Base-by-base conservation (phyloP, 2,888 invertebrate species). In the Lobophora halterata region DNA sequence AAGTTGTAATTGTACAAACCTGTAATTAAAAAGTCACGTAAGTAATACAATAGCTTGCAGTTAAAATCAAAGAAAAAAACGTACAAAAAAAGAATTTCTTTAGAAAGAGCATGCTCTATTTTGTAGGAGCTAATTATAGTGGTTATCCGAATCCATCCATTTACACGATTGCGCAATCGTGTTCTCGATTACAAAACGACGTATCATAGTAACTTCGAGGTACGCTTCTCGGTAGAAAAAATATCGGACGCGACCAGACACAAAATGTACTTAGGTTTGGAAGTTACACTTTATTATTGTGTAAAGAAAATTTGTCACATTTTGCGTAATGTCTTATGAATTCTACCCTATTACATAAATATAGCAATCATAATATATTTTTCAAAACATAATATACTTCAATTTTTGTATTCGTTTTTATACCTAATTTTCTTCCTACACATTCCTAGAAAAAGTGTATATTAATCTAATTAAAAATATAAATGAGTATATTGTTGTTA, bases 91-190 rank as follows among this genome's bases (percentile, higher is more conserved):
- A 67, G 63, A 56, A 60, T 62, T 68, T 67, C 59, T 53, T 47
- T 61, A 61, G 66, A 71, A 74, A 70, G 65, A 65, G 61, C 63
- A 65, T 64, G 66, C 64, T 65, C 67, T 75, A 70, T 73, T 66
- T 67, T 60, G 62, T 71, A 63, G 65, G 67, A 74, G 71, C 69
- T 79, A 79, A 81, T 81, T 81, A 78, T 74, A 79, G 70, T 67
- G 60, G 71, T 76, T 76, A 79, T 75, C 69, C 62, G 64, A 78
- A 75, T 76, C 73, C 73, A 80, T 80, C 78, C 72, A 74, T 77
- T 79, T 79, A 71, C 65, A 69, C 69, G 65, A 79, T 78, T 80
- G 74, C 72, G 71, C 72, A 79, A 83, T 66, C 67, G 64, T 60
- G 58, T 67, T 74, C 70, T 79, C 76, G 71, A 79, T 80, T 80